These are phyloP conservation scores for Euglossa dilemma DNA, from an alignment of 1,140 invertebrate genomes.

Conservation along the genomic window DNA sequence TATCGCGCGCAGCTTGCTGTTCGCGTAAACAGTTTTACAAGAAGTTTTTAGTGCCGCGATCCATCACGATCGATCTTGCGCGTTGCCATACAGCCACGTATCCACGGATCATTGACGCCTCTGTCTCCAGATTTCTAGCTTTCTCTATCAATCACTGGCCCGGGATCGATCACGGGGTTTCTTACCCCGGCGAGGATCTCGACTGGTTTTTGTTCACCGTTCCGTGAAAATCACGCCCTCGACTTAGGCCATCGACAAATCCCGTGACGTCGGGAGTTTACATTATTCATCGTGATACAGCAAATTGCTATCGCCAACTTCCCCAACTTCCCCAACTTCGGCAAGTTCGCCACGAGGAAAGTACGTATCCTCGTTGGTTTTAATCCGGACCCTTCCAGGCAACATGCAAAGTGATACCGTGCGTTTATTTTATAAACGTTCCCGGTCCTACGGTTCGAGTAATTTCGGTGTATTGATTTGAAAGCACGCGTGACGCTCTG, in stretches of 20 bases:
- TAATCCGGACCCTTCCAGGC: not conserved
- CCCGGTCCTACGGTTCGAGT: not conserved
- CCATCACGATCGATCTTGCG: slow-evolving; percentile 62
- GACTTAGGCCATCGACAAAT: not conserved
- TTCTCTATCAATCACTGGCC: slow-evolving; percentile 63
- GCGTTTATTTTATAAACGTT: not conserved
- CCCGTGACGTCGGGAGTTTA: not conserved
- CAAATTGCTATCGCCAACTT: not conserved
- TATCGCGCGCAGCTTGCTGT: slow-evolving; percentile 8
- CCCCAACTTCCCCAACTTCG: not conserved
- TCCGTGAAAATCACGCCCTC: not conserved
- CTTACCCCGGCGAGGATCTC: not conserved
- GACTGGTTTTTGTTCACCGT: not conserved
- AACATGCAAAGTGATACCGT: too few species aligned
- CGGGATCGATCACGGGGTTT: slow-evolving; percentile 51
- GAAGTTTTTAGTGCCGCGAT: slow-evolving; percentile 56
- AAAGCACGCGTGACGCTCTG: too few species aligned
- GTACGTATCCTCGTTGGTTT: not conserved
- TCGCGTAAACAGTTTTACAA: slow-evolving; percentile 38
- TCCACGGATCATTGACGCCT: slow-evolving; percentile 38
- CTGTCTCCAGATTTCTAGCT: slow-evolving; percentile 54
- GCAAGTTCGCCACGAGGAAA: not conserved
- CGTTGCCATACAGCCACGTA: slow-evolving; percentile 26
- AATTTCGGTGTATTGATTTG: too few species aligned
- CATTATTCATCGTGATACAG: slow-evolving; percentile 6